A percentile compares a stretch with the other conserved stretches of the same genome.
These are phyloP conservation scores for Orcinus orca DNA, from an alignment of 2,113 vertebrate genomes.

Conservation along the genomic window DNA sequence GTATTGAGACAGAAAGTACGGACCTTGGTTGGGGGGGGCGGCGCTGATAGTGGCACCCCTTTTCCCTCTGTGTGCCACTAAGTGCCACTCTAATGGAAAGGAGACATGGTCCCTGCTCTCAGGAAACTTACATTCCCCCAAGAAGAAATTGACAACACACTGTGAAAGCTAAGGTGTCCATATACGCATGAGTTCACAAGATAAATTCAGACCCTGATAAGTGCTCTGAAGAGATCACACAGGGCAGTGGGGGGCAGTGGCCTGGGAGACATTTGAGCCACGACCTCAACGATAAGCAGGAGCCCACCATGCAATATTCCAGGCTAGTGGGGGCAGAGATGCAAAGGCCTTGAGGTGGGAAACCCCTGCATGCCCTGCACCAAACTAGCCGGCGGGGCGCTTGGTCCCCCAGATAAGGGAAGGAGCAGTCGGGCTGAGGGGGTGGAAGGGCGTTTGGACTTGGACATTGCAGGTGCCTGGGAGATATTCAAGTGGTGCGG, in stretches of 20 bases:
- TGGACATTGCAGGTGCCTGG: neutral
- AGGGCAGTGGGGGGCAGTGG: neutral
- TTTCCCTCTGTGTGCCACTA: neutral
- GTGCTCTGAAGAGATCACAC: fast-evolving
- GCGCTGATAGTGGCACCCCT: fast-evolving
- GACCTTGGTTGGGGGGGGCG: neutral
- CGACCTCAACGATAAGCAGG: neutral
- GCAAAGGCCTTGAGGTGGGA: neutral
- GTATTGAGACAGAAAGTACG: fast-evolving
- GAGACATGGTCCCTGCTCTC: neutral
- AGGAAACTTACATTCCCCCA: neutral
- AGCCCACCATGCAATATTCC: no score
- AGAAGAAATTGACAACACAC: fast-evolving
- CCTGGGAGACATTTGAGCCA: neutral
- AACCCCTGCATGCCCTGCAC: neutral
- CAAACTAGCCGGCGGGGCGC: fast-evolving
- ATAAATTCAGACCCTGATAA: fast-evolving
- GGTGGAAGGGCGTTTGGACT: neutral
- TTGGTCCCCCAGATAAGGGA: neutral
- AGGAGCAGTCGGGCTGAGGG: neutral
- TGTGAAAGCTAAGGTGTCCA: fast-evolving
- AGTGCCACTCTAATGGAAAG: neutral
- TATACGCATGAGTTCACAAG: fast-evolving
- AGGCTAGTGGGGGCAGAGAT: fast-evolving
- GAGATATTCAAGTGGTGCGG: fast-evolving